A percentile compares a stretch with the other conserved stretches of the same genome.
These are phyloP conservation scores for Hyles vespertilio DNA, from an alignment of 1,140 invertebrate species.

Conservation along the genomic window DNA sequence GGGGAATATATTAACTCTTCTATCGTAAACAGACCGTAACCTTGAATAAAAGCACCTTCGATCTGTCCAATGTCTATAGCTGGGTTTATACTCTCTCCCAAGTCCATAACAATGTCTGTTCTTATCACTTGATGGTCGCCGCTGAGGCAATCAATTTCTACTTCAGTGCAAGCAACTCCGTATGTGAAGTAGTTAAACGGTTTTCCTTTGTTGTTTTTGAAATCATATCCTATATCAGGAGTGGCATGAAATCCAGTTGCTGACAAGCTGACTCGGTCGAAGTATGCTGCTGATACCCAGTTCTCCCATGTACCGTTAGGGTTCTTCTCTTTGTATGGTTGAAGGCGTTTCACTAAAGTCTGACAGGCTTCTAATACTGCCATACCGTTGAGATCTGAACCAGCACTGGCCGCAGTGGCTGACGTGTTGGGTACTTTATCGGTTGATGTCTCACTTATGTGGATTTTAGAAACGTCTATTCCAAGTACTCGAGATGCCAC, in stretches of 20 bases:
- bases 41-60: slow-evolving; percentile 95
- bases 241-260: slow-evolving; percentile 91
- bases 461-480: slow-evolving; percentile 86
- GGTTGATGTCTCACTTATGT: slow-evolving; percentile 92
- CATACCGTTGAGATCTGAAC: slow-evolving; percentile 97
- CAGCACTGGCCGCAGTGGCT: slow-evolving; percentile 92
- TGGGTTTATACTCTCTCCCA: slow-evolving; percentile 93
- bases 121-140: slow-evolving; percentile 91
- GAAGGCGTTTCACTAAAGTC: slow-evolving; percentile 84
- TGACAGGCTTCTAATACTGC: slow-evolving; percentile 93
- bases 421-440: slow-evolving; percentile 97
- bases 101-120: slow-evolving; percentile 97
- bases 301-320: slow-evolving; percentile 91
- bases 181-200: slow-evolving; percentile 90
- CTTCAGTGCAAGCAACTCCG: slow-evolving; percentile 86
- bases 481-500: slow-evolving; percentile 85
- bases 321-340: slow-evolving; percentile 85
- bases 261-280: slow-evolving; percentile 87
- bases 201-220: slow-evolving; percentile 81
- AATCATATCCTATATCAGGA: slow-evolving; percentile 87
- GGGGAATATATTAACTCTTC: slow-evolving; percentile 93
- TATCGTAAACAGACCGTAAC: slow-evolving; percentile 93
- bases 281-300: slow-evolving; percentile 89
- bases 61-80: slow-evolving; percentile 98
- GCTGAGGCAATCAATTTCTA: slow-evolving; percentile 92